Evolutionary conservation across 2,113 vertebrate genomes (phyloP).

Genomic region (Rhagologus leucostigma): DNA sequence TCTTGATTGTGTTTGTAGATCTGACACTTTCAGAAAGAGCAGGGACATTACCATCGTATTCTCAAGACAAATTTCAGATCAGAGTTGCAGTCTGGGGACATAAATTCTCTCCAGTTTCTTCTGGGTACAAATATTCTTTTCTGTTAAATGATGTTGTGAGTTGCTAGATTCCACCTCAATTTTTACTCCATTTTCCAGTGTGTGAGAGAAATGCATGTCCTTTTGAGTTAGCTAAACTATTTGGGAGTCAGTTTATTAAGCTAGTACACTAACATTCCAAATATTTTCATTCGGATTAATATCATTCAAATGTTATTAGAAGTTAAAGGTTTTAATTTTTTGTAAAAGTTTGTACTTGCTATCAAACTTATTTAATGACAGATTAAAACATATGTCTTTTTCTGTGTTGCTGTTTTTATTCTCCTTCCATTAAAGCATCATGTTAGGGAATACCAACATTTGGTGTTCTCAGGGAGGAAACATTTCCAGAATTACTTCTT

Average conservation of each 20-base stretch:
- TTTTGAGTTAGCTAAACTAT: not conserved
- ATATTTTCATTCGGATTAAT: not conserved
- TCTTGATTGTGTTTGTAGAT: not conserved
- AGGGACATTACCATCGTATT: not conserved
- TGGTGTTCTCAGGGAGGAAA: not conserved
- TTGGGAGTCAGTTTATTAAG: slow-evolving; percentile 1
- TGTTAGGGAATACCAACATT: not conserved
- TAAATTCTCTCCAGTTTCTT: not conserved
- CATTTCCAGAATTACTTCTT: not conserved
- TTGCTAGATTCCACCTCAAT: not conserved
- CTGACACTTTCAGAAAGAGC: not conserved
- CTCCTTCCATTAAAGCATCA: not conserved
- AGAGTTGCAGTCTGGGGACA: not conserved
- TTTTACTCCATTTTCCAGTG: not conserved
- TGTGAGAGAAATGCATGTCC: not conserved
- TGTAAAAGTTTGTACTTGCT: slow-evolving; percentile 1
- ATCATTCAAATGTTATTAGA: not conserved
- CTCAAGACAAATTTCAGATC: slow-evolving; percentile 2
- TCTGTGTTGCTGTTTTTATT: slow-evolving; percentile 13
- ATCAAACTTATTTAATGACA: slow-evolving; percentile 18
- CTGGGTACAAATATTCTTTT: not conserved
- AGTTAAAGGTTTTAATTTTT: not conserved
- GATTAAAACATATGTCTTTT: slow-evolving; percentile 19
- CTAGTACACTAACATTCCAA: not conserved
- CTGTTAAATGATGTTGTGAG: not conserved